phyloP scores from a whole-genome alignment of 2,888 invertebrate genomes.

The Mylabris sibirica region DNA sequence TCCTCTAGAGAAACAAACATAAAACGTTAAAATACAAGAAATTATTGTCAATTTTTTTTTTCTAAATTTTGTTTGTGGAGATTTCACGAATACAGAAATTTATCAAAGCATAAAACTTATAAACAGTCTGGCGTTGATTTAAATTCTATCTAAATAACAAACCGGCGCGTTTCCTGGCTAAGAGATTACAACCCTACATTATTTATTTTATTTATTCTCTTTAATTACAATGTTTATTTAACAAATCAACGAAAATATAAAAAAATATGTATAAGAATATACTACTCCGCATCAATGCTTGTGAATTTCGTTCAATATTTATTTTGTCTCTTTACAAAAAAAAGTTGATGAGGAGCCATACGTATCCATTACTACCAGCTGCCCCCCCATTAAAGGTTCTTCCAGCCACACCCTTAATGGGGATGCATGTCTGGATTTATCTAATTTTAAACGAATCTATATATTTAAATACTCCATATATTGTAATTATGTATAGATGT shows the following conservation, averaged over 20 bases:
- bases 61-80: background rate
- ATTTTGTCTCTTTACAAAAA: background rate
- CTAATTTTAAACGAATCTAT: conserved; percentile 34
- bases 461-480: conserved; percentile 46
- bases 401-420: conserved; percentile 80
- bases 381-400: conserved; percentile 73
- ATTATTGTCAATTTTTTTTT: background rate
- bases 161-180: conserved; percentile 2
- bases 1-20: background rate
- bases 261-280: conserved; percentile 10
- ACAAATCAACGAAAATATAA: conserved; percentile 1
- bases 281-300: conserved; percentile 16
- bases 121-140: background rate
- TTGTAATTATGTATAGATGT: conserved; percentile 59
- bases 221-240: background rate
- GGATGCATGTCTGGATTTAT: conserved; percentile 57
- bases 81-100: background rate
- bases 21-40: background rate
- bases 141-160: background rate
- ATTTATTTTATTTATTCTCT: background rate
- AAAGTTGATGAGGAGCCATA: conserved; percentile 19
- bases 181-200: background rate
- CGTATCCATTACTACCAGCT: conserved; percentile 57
- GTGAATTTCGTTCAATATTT: background rate
- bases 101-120: background rate